Evolutionary conservation across 2,113 vertebrate species (phyloP), one percentile per base, ranked within the genome.

Genomic region (Sisor rabdophorus): DNA sequence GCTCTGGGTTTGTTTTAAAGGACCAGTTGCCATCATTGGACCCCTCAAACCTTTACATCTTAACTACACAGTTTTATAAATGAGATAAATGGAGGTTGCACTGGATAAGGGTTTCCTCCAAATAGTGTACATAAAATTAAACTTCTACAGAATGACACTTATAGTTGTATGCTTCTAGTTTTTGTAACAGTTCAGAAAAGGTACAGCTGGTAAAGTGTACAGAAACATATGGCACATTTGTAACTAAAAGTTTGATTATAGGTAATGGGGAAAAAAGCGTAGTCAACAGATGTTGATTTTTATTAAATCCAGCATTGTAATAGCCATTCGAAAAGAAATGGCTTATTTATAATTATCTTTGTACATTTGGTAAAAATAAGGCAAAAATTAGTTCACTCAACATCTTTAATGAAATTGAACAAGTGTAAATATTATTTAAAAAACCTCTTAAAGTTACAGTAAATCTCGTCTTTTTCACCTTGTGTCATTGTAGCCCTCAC

Each of bases 251-350:
- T 68, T 11, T 40, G 0, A 4, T 75, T n/a, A n/a, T 11, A 13
- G 16, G 10, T 50, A 69, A 52, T 52, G 24, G 19, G 44, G 22
- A 13, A 67, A 11, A 26, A 19, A 16, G 28, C 52, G 32, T 10
- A 69, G 26, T 12, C 24, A 47, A 69, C 24, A 52, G 17, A 30
- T 30, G 24, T 68, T 26, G 19, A 44, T 12, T 76, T 65, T 77
- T 78, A 87, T 90, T 72, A 90, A 92, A 90, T 89, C 88, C 90
- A 90, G 88, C 86, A 91, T 90, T 91, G 92, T 91, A 91, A 89
- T 92, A 79, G 88, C 88, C 86, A 87, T 89, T 91, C 91, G 84
- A 92, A 93, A 92, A 91, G 70, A 56, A 73, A 73, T 86, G 65
- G 65, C 55, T 81, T 30, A 82, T 88, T 88, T 83, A 87, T 89